These are phyloP conservation scores for Epinephelus lanceolatus DNA, from an alignment of 2,113 vertebrate genomes.

Conservation along the genomic window DNA sequence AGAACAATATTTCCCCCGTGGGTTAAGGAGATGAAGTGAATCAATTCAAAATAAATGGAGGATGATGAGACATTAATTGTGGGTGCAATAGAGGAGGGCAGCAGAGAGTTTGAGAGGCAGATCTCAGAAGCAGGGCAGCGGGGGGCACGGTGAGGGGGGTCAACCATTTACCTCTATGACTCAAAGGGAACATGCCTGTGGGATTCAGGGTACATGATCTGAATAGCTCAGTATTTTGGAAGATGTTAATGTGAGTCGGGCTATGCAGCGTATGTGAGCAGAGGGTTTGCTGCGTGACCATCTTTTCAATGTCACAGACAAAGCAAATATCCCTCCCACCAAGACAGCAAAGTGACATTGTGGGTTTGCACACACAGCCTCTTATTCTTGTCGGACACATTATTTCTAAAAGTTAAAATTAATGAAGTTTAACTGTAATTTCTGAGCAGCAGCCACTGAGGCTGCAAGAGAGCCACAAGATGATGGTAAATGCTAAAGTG, in stretches of 20 bases:
- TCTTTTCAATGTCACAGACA: constrained; percentile 43
- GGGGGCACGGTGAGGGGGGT: constrained; percentile 26
- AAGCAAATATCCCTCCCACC: neutral
- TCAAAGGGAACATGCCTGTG: constrained; percentile 54
- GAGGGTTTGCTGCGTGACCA: constrained; percentile 18
- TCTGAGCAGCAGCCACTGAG: neutral
- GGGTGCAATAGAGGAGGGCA: constrained; percentile 11
- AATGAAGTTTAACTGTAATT: neutral
- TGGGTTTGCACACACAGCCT: neutral
- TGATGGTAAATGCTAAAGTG: neutral
- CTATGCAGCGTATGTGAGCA: constrained; percentile 41
- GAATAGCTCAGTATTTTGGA: constrained; percentile 70
- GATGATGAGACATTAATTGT: constrained; percentile 70
- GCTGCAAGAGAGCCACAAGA: neutral
- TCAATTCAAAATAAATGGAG: constrained; percentile 66
- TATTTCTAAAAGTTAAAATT: neutral
- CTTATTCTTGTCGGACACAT: neutral
- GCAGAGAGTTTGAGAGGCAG: constrained; percentile 35
- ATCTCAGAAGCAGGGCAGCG: constrained; percentile 42
- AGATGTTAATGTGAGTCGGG: constrained; percentile 66
- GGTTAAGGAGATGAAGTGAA: constrained; percentile 47
- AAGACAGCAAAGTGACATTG: neutral
- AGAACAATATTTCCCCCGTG: constrained; percentile 65
- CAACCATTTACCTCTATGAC: constrained; percentile 46
- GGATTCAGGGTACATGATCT: constrained; percentile 61